Base-by-base conservation (phyloP, 1,140 invertebrate species). In the Formica exsecta region DNA sequence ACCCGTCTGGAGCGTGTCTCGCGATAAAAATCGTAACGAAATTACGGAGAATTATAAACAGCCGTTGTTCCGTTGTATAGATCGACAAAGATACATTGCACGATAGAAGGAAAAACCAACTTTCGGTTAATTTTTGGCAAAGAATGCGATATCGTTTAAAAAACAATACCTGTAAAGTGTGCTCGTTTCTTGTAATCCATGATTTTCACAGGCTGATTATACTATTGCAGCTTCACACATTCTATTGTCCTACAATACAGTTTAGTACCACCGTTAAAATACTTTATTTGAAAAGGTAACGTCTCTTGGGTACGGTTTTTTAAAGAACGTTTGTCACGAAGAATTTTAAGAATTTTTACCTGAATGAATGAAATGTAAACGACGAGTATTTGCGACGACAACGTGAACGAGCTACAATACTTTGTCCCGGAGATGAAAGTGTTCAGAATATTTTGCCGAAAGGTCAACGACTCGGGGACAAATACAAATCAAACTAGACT, bases 21-120 rank as follows among this genome's bases (percentile, higher is more conserved):
- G 51, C 54, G 88, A 89, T 89, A 29, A 54, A 65, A 85, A 89
- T 88, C 88, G 65, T 25, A 38, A 25, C 25, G n/a, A 44, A 88
- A 57, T 89, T 77, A 65, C 36, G 32, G 62, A 54, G 9, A 85
- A 85, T 19, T 44, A 75, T 29, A 41, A 41, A 65, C 41, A 22
- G 38, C 51, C 44, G 57, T 54, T 48, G 38, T 51, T 84, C 86
- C 73, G 16, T 75, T 41, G n/a, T 41, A 25, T 59, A 75, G 54
- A 75, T 76, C 74, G 51, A 44, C 59, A 2, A 11, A 59, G 11
- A 25, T 19, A 48, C 32, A 64, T 77, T 77, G 64, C 61, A 22
- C 5, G 59, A 3, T 44, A 61, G 9, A 65, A 32, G 9, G 16
- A 8, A 61, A 41, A 38, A 38, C 6, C 22, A 38, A 75, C 61